Conservation (phyloP, 2,888 invertebrate species). For the Andrena marginata region DNA sequence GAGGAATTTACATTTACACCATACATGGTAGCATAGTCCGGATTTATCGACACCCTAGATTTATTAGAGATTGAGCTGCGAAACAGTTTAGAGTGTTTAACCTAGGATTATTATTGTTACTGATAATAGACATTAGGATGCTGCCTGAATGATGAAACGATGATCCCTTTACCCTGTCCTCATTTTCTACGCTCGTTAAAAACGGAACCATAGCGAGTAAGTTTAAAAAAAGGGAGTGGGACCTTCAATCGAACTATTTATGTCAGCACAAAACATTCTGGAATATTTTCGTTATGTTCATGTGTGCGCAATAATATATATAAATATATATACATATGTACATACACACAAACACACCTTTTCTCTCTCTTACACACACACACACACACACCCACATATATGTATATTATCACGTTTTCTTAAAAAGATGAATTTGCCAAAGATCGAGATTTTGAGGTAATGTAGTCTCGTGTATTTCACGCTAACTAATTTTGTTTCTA, state of each 20-base stretch:
- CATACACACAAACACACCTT: too few species aligned
- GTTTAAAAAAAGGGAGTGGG: constrained; percentile 57
- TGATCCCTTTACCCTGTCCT: constrained; percentile 68
- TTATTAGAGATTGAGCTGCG: constrained; percentile 74
- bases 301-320: constrained; percentile 56
- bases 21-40: constrained; percentile 91
- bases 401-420: constrained; percentile 32
- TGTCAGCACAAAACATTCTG: constrained; percentile 78
- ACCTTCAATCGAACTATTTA: constrained; percentile 73
- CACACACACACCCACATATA: background rate
- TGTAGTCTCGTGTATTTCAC: constrained; percentile 41
- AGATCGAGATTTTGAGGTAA: constrained; percentile 62
- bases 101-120: constrained; percentile 80
- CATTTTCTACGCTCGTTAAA: constrained; percentile 73
- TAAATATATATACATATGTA: constrained; percentile 3
- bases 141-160: constrained; percentile 71
- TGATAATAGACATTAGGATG: constrained; percentile 79
- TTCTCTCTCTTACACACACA: background rate
- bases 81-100: constrained; percentile 81
- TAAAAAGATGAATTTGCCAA: constrained; percentile 65
- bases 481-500: constrained; percentile 58
- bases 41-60: constrained; percentile 76
- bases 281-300: constrained; percentile 65
- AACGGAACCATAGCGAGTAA: constrained; percentile 53
- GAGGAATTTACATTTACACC: constrained; percentile 96